Base-by-base conservation (phyloP, 2,888 invertebrate genomes). In the Lumbricus terrestris region DNA sequence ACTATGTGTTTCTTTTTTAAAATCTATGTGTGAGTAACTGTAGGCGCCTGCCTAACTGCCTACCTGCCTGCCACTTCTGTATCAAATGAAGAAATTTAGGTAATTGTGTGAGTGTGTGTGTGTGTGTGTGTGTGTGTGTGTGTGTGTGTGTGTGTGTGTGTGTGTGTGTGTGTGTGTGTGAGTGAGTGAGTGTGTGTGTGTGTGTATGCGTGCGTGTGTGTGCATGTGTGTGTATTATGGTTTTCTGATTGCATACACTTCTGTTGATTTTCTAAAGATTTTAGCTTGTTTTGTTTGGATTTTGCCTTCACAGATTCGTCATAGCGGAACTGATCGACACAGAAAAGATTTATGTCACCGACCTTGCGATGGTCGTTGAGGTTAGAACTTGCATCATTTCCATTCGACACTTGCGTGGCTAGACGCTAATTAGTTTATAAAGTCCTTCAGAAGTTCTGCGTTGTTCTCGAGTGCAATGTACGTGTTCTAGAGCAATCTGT, bases 251-350 rank as follows among this genome's bases (percentile, higher is more conserved):
- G 2, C 69, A 6, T 69, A n/a, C n/a, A n/a, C 69, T 69, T n/a
- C 69, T 69, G 69, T 69, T 69, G 29, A 16, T 69, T 6, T n/a
- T 69, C 69, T 69, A 69, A n/a, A 29, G 69, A n/a, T n/a, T n/a
- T 69, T 8, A 69, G n/a, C 69, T 69, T 69, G 69, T 29, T 69
- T 69, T 69, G 29, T 40, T 88, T 88, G 16, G 15, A 40, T 88
- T 88, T 37, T 90, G 0, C 34, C 33, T 90, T 37, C 93, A n/a
- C n/a, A 95, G 94, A 89, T 98, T 97, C 95, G 98, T 98, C 91
- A 96, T 99, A 92, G 96, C 96, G 92, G 99, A 99, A 95, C 96
- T 99, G 90, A 96, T 98, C 88, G 97, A 98, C 91, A 99, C 99
- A 2, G 98, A 99, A 95, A 96, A 96, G 93, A 97, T 97, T 93